Base-by-base conservation (phyloP, 2,797 vertebrate genomes). In the Lutjanus campechanus region DNA sequence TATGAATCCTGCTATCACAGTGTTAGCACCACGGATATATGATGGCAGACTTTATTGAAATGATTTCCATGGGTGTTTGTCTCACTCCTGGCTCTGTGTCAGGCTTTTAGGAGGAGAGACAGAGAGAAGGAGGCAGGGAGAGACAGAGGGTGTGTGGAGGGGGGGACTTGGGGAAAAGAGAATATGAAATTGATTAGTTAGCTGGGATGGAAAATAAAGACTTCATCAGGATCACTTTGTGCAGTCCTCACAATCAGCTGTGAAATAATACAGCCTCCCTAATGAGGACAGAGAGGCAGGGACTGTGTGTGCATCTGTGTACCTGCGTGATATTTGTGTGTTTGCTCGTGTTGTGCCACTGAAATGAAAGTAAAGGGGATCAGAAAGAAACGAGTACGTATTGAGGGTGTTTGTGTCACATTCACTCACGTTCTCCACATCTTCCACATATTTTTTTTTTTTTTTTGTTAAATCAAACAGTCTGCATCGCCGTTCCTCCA, bases 151-250 rank as follows among this genome's bases (percentile, higher is more conserved):
- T 36, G 29, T 36, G 29, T 36, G 29, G 29, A 36, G 67, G 70
- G 82, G 22, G 59, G 17, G 60, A 59, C 36, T 71, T 11, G 78
- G 69, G 53, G 60, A 56, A 40, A 64, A 51, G 83, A 83, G 90
- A 89, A 92, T 89, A 92, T 91, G 92, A 92, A 91, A 93, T 93
- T 92, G 92, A 93, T 94, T 93, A 92, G 92, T 85, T 89, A 88
- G 88, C 89, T 91, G 81, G 85, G 84, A 92, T 91, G 85, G 89
- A 92, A 92, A 93, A 93, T 92, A 90, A 93, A 91, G 93, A 92
- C 92, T 93, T 92, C 91, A 91, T 93, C 91, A 93, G 82, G 86
- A 92, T 92, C 88, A 91, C 86, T 92, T 92, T 91, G 85, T 91
- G 85, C 88, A 87, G 85, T 89, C 82, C 77, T 91, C 84, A 89